These are phyloP conservation scores for Phasia obesa DNA, from an alignment of 2,888 invertebrate species.

Conservation along the genomic window DNA sequence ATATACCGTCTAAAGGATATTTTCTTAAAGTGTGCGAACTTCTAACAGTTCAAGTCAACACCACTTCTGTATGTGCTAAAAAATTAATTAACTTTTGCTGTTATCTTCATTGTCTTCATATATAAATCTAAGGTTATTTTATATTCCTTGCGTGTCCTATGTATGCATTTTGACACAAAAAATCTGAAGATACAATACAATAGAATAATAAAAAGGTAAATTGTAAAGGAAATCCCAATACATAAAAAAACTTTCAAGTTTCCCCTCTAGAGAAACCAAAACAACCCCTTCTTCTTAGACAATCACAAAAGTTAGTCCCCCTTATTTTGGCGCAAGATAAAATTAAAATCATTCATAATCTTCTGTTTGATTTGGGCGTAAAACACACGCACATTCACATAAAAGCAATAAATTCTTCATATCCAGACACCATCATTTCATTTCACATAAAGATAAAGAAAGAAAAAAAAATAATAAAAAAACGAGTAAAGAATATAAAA, in stretches of 20 bases:
- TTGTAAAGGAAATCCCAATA: constrained; percentile 21
- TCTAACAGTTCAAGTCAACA: too few species aligned
- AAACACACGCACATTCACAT: background rate
- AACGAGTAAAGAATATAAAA: constrained; percentile 8
- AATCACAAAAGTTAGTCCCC: background rate
- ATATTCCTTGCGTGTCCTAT: constrained; percentile 31
- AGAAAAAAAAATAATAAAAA: constrained; percentile 23
- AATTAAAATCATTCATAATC: constrained; percentile 60
- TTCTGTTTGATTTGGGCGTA: constrained; percentile 26
- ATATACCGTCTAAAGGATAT: too few species aligned
- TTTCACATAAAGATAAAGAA: constrained; percentile 33
- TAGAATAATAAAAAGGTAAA: constrained; percentile 51
- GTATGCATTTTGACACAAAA: constrained; percentile 1
- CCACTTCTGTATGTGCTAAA: too few species aligned
- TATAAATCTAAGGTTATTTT: too few species aligned
- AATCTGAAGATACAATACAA: constrained; percentile 42
- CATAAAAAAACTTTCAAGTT: constrained; percentile 15
- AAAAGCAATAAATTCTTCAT: constrained; percentile 42
- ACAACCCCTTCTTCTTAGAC: constrained; percentile 15
- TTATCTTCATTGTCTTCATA: too few species aligned
- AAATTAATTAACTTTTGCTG: too few species aligned
- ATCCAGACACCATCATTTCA: constrained; percentile 60
- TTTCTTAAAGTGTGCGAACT: too few species aligned
- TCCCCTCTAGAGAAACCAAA: constrained; percentile 12
- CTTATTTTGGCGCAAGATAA: constrained; percentile 6